A percentile compares a stretch with the other conserved stretches of the same genome.
These are phyloP conservation scores for Chymomyza costata DNA, from an alignment of 1,140 invertebrate genomes.

Conservation along the genomic window DNA sequence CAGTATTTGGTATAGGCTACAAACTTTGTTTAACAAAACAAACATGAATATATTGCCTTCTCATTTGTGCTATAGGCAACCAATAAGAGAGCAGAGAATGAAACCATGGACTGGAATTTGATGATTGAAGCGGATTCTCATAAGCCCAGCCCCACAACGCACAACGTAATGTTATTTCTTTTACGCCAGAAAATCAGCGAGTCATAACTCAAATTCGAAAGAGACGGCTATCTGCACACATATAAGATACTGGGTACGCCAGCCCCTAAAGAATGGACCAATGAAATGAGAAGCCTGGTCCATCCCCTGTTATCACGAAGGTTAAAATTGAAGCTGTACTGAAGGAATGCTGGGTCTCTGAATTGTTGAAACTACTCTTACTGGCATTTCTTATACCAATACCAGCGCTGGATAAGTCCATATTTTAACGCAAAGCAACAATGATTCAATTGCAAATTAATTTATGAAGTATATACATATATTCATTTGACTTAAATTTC, in stretches of 20 bases:
- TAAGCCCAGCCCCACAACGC: conserved; percentile 22
- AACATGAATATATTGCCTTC: conserved; percentile 68
- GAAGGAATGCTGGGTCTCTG: conserved; percentile 45
- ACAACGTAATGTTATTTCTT: conserved; percentile 19
- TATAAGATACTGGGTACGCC: conserved; percentile 15
- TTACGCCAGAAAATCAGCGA: conserved; percentile 3
- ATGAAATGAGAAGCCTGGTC: conserved; percentile 32
- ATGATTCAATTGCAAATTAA: too few relatives aligned
- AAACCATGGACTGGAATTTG: conserved; percentile 31
- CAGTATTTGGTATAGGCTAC: conserved; percentile 66
- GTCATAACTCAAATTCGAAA: conserved; percentile 8
- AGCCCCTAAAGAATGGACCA: conserved; percentile 24
- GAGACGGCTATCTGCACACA: conserved; percentile 23
- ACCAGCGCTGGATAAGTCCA: conserved; percentile 41
- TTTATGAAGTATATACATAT: too few relatives aligned
- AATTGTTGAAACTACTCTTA: conserved; percentile 52
- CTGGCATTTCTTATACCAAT: conserved; percentile 36
- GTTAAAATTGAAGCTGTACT: conserved; percentile 42
- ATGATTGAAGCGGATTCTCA: conserved; percentile 13
- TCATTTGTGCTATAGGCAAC: conserved; percentile 45
- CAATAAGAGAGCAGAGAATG: conserved; percentile 40
- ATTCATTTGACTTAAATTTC: too few relatives aligned
- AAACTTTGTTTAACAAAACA: conserved; percentile 68
- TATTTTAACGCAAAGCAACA: conserved; percentile 60
- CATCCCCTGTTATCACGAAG: conserved; percentile 37